Conservation (phyloP, 2,113 vertebrate genomes). For the Hoplias malabaricus region DNA sequence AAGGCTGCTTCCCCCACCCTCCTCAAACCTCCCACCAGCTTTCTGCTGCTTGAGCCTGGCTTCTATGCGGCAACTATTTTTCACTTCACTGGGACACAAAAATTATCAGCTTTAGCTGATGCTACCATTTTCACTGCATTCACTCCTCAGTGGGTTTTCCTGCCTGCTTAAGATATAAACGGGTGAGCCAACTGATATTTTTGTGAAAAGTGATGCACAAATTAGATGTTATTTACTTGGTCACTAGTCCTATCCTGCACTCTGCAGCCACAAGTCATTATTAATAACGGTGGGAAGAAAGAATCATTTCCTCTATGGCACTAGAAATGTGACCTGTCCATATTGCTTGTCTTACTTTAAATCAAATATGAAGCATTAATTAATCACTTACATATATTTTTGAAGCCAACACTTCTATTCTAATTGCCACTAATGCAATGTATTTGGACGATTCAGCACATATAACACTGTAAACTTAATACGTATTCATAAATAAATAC, state of each 20-base stretch:
- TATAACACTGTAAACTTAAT: too few species aligned
- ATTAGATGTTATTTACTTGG: too few species aligned
- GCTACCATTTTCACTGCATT: not conserved
- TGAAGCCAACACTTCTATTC: too few species aligned
- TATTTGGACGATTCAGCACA: too few species aligned
- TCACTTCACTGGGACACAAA: not conserved
- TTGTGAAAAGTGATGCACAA: not conserved
- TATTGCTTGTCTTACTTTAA: not conserved
- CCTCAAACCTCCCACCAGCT: conserved; percentile 44
- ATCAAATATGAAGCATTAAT: not conserved
- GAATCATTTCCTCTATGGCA: not conserved
- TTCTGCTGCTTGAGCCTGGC: conserved; percentile 52
- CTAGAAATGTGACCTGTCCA: not conserved
- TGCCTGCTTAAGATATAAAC: conserved; percentile 6
- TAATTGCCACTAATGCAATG: too few species aligned
- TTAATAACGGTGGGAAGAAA: not conserved
- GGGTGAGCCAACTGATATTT: not conserved
- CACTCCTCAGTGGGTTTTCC: not conserved
- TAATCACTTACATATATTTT: too few species aligned
- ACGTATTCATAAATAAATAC: too few species aligned
- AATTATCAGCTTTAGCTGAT: conserved; percentile 28
- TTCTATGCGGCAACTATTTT: conserved; percentile 35
- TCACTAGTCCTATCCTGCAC: too few species aligned
- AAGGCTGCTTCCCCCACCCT: conserved; percentile 52
- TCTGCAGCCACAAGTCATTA: too few species aligned